These are phyloP conservation scores for Anguilla marmorata DNA, from an alignment of 2,797 vertebrate genomes.

Conservation along the genomic window DNA sequence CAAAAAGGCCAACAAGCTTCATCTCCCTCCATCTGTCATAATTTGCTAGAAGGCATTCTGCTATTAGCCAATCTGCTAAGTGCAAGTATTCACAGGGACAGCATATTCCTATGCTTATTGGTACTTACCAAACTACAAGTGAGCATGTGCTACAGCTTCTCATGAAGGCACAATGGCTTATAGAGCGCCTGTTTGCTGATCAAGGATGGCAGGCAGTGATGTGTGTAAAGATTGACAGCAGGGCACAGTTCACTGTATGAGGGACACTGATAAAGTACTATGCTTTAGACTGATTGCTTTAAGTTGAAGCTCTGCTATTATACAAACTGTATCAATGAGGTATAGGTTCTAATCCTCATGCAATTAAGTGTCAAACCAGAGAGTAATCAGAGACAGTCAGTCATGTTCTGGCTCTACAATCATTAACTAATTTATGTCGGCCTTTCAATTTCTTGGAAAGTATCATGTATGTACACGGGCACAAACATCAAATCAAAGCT, in stretches of 20 bases:
- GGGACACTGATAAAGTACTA: not conserved
- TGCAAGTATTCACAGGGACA: not conserved
- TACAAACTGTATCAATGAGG: not conserved
- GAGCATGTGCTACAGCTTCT: not conserved
- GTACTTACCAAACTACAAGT: not conserved
- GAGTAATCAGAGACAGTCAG: not conserved
- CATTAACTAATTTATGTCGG: not conserved
- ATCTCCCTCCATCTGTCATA: not conserved
- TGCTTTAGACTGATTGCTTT: not conserved
- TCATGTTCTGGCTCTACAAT: not conserved
- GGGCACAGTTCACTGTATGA: not conserved
- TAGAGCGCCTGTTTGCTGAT: not conserved
- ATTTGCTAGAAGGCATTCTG: not conserved
- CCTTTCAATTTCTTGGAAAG: not conserved
- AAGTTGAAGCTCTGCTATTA: not conserved
- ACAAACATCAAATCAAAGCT: not conserved
- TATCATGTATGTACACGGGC: not conserved
- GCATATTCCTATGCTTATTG: not conserved
- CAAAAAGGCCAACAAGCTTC: not conserved
- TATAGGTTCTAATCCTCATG: not conserved
- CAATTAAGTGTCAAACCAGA: not conserved
- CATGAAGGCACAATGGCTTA: not conserved
- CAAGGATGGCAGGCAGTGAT: not conserved
- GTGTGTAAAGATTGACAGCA: not conserved
- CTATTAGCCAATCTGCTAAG: not conserved